Conservation (phyloP, 2,113 vertebrate genomes). For the Meriones unguiculatus region DNA sequence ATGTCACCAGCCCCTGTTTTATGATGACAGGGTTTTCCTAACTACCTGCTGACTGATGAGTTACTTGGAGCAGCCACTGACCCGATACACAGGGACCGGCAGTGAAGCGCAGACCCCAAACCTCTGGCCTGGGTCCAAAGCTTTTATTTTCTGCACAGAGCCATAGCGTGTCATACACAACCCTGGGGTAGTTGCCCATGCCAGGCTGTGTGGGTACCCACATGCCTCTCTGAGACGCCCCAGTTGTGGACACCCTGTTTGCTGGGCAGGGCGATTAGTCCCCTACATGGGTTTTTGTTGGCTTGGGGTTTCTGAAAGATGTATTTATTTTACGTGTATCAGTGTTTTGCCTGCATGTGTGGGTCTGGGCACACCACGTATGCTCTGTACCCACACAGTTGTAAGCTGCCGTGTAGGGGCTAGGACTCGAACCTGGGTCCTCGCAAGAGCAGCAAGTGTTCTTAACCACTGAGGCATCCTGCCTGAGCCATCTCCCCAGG, state of each 20-base stretch:
- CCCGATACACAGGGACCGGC: fast-evolving
- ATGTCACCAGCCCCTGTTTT: not conserved
- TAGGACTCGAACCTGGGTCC: not conserved
- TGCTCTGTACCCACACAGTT: not conserved
- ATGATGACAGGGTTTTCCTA: not conserved
- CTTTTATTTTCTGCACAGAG: not conserved
- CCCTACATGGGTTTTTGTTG: not conserved
- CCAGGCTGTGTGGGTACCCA: not conserved
- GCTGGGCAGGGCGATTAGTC: not conserved
- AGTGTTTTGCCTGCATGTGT: not conserved
- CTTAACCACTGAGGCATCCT: not conserved
- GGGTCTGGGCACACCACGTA: not conserved
- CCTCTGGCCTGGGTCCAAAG: not conserved
- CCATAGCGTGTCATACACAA: fast-evolving
- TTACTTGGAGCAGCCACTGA: not conserved
- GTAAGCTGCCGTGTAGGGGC: not conserved
- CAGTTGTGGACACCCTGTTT: not conserved
- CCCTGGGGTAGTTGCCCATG: not conserved
- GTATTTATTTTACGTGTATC: not conserved
- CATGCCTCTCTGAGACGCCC: not conserved
- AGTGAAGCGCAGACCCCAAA: not conserved
- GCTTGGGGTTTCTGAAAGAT: not conserved
- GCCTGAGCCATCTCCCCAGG: not conserved
- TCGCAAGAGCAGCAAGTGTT: not conserved
- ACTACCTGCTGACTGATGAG: not conserved